Evolutionary conservation across 1,140 invertebrate species (phyloP).

Genomic region (Drosophila novamexicana): DNA sequence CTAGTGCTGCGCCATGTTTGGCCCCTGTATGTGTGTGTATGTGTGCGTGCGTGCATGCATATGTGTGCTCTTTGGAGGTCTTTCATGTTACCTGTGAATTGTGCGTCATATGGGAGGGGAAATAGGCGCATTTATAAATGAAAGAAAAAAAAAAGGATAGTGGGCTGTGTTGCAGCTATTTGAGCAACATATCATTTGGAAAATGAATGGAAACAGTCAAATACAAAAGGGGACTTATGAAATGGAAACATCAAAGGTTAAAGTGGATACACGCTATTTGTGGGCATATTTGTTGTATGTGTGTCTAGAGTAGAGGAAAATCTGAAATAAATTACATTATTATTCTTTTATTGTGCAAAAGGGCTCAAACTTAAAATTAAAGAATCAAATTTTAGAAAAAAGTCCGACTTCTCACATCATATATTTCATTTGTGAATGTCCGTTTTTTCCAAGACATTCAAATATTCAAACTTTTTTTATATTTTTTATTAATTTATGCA

Average conservation of each 20-base stretch:
- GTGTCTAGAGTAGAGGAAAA: background rate
- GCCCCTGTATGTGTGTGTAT: background rate
- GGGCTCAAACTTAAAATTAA: no score
- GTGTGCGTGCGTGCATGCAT: background rate
- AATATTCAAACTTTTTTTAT: no score
- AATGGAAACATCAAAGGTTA: slow-evolving; percentile 13
- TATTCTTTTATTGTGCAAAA: no score
- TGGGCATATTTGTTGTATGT: background rate
- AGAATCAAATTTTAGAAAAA: no score
- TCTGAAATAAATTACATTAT: no score
- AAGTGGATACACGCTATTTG: background rate
- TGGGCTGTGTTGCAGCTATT: slow-evolving; percentile 19
- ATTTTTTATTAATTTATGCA: no score
- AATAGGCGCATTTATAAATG: slow-evolving; percentile 1
- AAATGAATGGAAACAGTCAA: slow-evolving; percentile 9
- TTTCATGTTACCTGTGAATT: slow-evolving; percentile 40
- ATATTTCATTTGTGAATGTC: no score
- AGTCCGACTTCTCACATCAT: no score
- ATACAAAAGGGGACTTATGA: background rate
- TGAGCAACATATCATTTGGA: slow-evolving; percentile 21
- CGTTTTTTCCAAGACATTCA: no score
- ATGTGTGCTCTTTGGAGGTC: slow-evolving; percentile 29
- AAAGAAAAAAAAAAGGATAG: slow-evolving; percentile 1
- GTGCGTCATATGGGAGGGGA: slow-evolving; percentile 35
- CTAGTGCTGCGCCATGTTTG: slow-evolving; percentile 12